Percentiles rank a stretch among this genome's conserved stretches.
Evolutionary conservation across 2,888 invertebrate genomes (phyloP).

Genomic region (Scrobipalpa atriplicella): DNA sequence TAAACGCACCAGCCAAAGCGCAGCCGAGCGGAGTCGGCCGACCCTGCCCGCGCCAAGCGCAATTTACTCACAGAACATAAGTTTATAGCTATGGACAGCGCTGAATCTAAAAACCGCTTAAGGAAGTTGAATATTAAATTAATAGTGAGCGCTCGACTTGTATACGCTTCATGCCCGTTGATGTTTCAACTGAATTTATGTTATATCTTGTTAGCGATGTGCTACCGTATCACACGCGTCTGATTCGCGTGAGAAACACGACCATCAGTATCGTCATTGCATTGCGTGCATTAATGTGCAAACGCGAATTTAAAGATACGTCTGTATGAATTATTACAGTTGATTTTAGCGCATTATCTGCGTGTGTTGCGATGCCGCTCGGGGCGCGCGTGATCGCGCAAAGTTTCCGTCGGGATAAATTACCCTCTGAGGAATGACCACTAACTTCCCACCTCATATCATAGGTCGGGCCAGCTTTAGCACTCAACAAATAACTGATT

Average conservation of each 20-base stretch:
- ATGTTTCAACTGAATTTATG: slow-evolving; percentile 45
- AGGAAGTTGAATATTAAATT: slow-evolving; percentile 44
- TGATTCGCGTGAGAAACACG: slow-evolving; percentile 56
- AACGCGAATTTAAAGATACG: slow-evolving; percentile 57
- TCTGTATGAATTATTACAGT: slow-evolving; percentile 51
- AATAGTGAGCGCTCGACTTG: slow-evolving; percentile 38
- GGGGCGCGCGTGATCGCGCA: slow-evolving; percentile 55
- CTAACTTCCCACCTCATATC: slow-evolving; percentile 47
- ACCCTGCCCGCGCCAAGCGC: slow-evolving; percentile 38
- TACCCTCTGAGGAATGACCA: slow-evolving; percentile 59
- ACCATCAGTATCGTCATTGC: slow-evolving; percentile 53
- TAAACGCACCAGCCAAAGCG: slow-evolving; percentile 36
- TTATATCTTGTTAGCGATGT: slow-evolving; percentile 41
- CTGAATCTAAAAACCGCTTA: slow-evolving; percentile 46
- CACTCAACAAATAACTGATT: slow-evolving; percentile 40
- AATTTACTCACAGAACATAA: slow-evolving; percentile 44
- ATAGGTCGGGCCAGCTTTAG: slow-evolving; percentile 45
- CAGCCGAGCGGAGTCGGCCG: slow-evolving; percentile 28
- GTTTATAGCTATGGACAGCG: slow-evolving; percentile 41
- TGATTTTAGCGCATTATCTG: slow-evolving; percentile 61
- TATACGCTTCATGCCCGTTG: slow-evolving; percentile 33
- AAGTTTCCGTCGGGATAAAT: slow-evolving; percentile 57
- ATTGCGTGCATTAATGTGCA: slow-evolving; percentile 62
- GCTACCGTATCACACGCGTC: slow-evolving; percentile 39
- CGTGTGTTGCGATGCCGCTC: slow-evolving; percentile 47